These are phyloP conservation scores for Lophochroa leadbeateri DNA, from an alignment of 2,113 vertebrate species.

Conservation along the genomic window DNA sequence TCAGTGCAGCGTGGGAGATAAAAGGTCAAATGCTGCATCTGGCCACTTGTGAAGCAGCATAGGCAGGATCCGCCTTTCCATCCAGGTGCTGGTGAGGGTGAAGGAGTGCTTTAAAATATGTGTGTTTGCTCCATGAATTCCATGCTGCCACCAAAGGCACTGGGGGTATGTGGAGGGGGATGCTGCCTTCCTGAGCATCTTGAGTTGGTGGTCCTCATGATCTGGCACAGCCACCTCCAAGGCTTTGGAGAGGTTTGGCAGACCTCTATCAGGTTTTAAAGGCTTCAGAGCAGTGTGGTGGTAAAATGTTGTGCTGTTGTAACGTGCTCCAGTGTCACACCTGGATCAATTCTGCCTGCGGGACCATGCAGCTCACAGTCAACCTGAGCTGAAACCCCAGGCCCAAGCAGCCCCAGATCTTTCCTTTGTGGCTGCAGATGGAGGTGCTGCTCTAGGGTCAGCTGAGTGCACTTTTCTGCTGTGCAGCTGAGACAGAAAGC, in stretches of 20 bases:
- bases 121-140: accelerated
- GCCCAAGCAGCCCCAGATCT: not conserved
- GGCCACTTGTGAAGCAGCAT: accelerated
- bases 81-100: not conserved
- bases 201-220: not conserved
- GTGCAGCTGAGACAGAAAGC: not conserved
- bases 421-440: not conserved
- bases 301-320: not conserved
- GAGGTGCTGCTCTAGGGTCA: not conserved
- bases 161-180: not conserved
- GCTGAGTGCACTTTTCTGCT: not conserved
- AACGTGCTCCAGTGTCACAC: not conserved
- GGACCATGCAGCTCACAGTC: not conserved
- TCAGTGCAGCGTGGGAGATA: accelerated
- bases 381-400: not conserved
- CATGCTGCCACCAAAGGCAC: accelerated
- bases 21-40: not conserved
- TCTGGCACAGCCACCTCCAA: accelerated
- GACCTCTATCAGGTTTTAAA: not conserved
- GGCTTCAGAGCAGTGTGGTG: accelerated
- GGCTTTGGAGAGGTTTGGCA: not conserved
- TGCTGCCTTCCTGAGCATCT: accelerated
- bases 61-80: not conserved
- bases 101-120: accelerated
- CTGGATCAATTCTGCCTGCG: not conserved